Percentiles rank a stretch among this genome's conserved stretches.
phyloP scores from a whole-genome alignment of 2,113 vertebrate species.

The Carlito syrichta region DNA sequence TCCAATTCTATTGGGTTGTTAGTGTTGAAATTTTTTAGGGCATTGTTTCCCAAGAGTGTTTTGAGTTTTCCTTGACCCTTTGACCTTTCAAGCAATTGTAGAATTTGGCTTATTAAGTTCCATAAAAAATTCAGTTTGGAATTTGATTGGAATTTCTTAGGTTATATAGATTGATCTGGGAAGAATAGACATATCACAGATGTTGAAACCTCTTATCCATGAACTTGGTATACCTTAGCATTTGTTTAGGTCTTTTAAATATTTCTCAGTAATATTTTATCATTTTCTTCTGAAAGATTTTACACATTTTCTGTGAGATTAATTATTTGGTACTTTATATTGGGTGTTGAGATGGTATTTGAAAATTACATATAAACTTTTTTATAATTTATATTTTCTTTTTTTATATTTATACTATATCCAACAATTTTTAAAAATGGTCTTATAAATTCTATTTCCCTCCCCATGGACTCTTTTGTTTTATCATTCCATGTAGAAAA shows the following conservation, averaged over 20 bases:
- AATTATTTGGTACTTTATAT: constrained; percentile 13
- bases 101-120: not conserved
- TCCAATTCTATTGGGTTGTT: not conserved
- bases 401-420: not conserved
- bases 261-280: not conserved
- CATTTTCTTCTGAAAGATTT: not conserved
- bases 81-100: not conserved
- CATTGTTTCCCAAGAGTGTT: not conserved
- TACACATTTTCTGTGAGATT: not conserved
- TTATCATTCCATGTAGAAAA: not conserved
- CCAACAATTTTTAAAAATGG: not conserved
- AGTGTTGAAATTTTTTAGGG: not conserved
- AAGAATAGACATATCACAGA: not conserved
- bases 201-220: not conserved
- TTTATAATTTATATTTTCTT: not conserved
- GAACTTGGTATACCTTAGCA: not conserved
- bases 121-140: not conserved
- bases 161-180: not conserved
- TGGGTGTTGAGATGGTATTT: not conserved
- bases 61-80: not conserved
- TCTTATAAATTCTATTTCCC: not conserved
- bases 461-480: not conserved
- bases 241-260: not conserved
- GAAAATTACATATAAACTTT: not conserved
- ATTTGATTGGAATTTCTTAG: not conserved